Evolutionary conservation across 2,797 vertebrate species (phyloP), one percentile per base, ranked within the genome.

Genomic region (Craterocephalus amniculus): DNA sequence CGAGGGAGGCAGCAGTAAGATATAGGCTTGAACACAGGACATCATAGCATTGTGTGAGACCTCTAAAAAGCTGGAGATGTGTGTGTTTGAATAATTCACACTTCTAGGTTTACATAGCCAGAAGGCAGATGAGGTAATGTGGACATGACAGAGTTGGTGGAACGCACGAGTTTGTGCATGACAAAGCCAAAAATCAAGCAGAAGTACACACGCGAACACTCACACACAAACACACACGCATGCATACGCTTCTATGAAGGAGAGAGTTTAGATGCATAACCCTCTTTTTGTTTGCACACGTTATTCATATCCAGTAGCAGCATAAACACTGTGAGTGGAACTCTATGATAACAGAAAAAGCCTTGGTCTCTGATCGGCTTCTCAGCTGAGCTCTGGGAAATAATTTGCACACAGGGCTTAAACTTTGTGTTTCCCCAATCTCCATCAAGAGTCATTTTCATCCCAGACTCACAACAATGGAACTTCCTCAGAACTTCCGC

Each of bases 401-500:
- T 22, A 34, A 4, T 40, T 29, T 26, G 26, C 49, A 43, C n/a
- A 27, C 64, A 13, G 20, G 26, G 43, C 56, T 63, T 14, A 18
- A 67, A 49, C 26, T 6, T 45, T 5, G 16, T 20, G 43, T 45
- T 66, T 71, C 58, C 58, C 40, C 63, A 57, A 64, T 45, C 24
- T 13, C 58, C 69, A 58, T 57, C 20, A 35, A 56, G 58, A 35
- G 63, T 57, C 4, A 32, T 73, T 83, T 76, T 81, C 38, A 55
- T 66, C 35, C 48, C 3, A 18, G 24, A 43, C 56, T 65, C 6
- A 62, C 56, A 88, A 88, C 79, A 89, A 87, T 92, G 79, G 81
- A 0, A 0, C 87, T 94, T 96, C 92, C 93, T 89, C 80, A 52
- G 83, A n/a, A n/a, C n/a, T n/a, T n/a, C n/a, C n/a, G 77, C 76